Evolutionary conservation across 2,113 vertebrate species (phyloP).

Genomic region (Carassius carassius): DNA sequence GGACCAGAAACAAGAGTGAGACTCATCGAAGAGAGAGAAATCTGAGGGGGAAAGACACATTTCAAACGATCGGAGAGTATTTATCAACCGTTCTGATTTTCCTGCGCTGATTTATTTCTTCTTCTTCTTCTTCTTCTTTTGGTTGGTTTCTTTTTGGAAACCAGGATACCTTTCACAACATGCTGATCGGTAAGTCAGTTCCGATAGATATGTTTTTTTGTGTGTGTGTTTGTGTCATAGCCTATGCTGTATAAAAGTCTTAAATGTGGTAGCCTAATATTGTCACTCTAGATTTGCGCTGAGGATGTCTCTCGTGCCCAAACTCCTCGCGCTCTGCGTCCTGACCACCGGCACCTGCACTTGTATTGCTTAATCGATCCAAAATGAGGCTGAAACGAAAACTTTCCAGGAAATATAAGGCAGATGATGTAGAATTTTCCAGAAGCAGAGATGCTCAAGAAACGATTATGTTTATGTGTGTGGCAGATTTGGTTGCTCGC

Average conservation of each 20-base stretch:
- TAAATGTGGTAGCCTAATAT: constrained; percentile 1
- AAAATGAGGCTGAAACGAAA: not conserved
- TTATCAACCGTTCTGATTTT: not conserved
- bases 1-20: constrained; percentile 31
- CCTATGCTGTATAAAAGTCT: not conserved
- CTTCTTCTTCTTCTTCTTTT: not conserved
- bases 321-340: not conserved
- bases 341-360: not conserved
- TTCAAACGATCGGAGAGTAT: constrained; percentile 21
- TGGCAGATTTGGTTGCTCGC: not conserved
- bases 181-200: constrained; percentile 77
- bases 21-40: constrained; percentile 24
- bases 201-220: not conserved
- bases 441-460: constrained; percentile 6
- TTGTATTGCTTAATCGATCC: not conserved
- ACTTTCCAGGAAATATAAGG: not conserved
- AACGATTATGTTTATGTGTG: not conserved
- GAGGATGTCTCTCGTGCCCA: not conserved
- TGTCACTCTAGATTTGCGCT: not conserved
- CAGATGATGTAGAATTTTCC: not conserved
- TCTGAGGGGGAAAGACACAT: constrained; percentile 5
- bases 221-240: not conserved
- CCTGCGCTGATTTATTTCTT: not conserved
- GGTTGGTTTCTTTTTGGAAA: constrained; percentile 37
- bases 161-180: constrained; percentile 63